A percentile compares a stretch with the other conserved stretches of the same genome.
Evolutionary conservation across 2,888 invertebrate species (phyloP).

Genomic region (Sinohyriopsis cumingii): DNA sequence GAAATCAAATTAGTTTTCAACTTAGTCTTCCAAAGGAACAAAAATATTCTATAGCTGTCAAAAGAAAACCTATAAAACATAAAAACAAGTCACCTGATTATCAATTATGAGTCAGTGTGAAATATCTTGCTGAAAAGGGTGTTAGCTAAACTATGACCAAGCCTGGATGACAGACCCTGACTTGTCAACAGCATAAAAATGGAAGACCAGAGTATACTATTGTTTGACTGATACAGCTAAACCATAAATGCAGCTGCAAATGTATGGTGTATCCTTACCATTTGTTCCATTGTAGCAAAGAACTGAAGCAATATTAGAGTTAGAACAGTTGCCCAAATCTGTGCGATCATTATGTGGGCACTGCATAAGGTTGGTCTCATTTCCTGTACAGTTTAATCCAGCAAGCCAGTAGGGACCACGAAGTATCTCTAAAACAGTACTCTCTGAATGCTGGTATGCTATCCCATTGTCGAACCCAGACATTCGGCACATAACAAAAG

Average conservation of each 20-base stretch:
- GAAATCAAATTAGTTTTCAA: too few species aligned
- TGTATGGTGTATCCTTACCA: conserved; percentile 10
- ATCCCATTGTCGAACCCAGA: conserved; percentile 45
- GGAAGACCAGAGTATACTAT: not conserved
- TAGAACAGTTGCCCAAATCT: conserved; percentile 55
- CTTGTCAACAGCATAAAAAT: not conserved
- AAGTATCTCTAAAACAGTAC: conserved; percentile 22
- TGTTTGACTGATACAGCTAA: not conserved
- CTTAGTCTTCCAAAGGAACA: too few species aligned
- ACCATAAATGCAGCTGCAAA: not conserved
- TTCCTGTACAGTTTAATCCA: conserved; percentile 58
- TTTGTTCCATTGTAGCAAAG: conserved; percentile 56
- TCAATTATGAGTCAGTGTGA: too few species aligned
- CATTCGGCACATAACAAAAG: conserved; percentile 52
- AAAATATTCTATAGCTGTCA: too few species aligned
- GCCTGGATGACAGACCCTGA: not conserved
- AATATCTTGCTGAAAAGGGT: not conserved
- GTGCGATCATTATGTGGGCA: conserved; percentile 47
- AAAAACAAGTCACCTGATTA: too few species aligned
- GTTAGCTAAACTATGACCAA: not conserved
- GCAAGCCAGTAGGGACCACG: conserved; percentile 59
- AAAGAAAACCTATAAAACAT: too few species aligned
- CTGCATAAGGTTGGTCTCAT: conserved; percentile 43
- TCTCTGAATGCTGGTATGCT: conserved; percentile 43
- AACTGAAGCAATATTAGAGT: conserved; percentile 53